phyloP scores from a whole-genome alignment of 2,888 invertebrate species.

The Tuberolachnus salignus region DNA sequence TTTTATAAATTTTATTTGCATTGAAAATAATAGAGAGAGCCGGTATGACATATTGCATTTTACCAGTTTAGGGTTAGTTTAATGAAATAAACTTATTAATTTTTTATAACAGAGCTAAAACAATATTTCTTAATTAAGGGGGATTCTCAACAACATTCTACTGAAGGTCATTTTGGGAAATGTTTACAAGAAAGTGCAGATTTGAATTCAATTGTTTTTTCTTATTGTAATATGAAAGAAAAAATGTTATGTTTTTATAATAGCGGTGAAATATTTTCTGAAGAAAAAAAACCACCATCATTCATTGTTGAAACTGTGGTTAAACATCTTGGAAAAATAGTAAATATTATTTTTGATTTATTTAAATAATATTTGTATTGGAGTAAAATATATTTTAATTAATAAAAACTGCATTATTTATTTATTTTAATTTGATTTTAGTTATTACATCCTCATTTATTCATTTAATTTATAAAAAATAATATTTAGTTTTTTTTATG shows the following conservation, averaged over 20 bases:
- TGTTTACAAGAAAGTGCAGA: background rate
- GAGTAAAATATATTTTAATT: background rate
- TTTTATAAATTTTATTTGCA: too few relatives aligned
- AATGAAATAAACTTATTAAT: background rate
- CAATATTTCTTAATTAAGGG: background rate
- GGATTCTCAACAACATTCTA: slow-evolving; percentile 18
- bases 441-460: too few relatives aligned
- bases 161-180: slow-evolving; percentile 9
- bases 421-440: too few relatives aligned
- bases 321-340: slow-evolving; percentile 29
- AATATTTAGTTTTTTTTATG: too few relatives aligned
- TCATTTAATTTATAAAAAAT: too few relatives aligned
- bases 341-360: background rate
- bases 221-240: slow-evolving; percentile 43
- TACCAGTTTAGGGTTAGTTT: too few relatives aligned
- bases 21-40: too few relatives aligned
- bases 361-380: background rate
- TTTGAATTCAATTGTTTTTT: slow-evolving; percentile 21
- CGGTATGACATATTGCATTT: too few relatives aligned
- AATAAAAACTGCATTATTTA: too few relatives aligned
- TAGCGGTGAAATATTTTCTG: background rate
- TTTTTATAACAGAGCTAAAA: too few relatives aligned
- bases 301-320: background rate
- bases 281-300: slow-evolving; percentile 35
- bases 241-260: slow-evolving; percentile 41